Conservation (phyloP, 1,140 invertebrate genomes). For the Drosophila punjabiensis region DNA sequence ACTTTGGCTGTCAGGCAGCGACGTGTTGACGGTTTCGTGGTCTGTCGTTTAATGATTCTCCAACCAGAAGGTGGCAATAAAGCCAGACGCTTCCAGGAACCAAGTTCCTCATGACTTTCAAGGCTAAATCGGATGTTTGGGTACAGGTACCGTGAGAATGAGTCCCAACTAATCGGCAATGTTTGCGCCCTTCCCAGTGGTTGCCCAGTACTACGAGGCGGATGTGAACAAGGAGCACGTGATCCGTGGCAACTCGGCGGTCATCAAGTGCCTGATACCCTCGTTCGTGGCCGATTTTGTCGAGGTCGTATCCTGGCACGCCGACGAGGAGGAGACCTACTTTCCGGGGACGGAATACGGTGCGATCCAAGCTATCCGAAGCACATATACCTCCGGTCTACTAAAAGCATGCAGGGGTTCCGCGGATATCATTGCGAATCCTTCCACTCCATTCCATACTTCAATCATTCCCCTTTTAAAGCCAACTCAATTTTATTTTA, state of each 20-base stretch:
- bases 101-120: constrained; percentile 26
- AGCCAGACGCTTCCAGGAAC: constrained; percentile 55
- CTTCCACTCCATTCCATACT: constrained; percentile 33
- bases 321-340: constrained; percentile 90
- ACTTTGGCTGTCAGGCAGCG: constrained; percentile 33
- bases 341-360: constrained; percentile 85
- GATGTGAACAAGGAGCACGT: constrained; percentile 97
- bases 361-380: constrained; percentile 45
- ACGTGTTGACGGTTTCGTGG: constrained; percentile 28
- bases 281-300: constrained; percentile 97
- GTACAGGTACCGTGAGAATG: constrained; percentile 64
- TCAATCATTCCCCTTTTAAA: constrained; percentile 44
- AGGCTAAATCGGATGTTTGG: constrained; percentile 40
- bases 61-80: constrained; percentile 43
- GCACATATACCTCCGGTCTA: constrained; percentile 37
- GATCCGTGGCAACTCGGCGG: constrained; percentile 95
- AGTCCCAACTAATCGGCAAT: constrained; percentile 23
- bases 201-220: constrained; percentile 94
- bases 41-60: constrained; percentile 65
- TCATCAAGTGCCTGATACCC: constrained; percentile 96
- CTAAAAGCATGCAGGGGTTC: constrained; percentile 63
- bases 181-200: constrained; percentile 87
- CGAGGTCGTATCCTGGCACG: constrained; percentile 94
- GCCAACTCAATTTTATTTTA: constrained; percentile 46
- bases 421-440: constrained; percentile 20